Evolutionary conservation across 2,797 vertebrate species (phyloP).

Genomic region (Carduelis carduelis): DNA sequence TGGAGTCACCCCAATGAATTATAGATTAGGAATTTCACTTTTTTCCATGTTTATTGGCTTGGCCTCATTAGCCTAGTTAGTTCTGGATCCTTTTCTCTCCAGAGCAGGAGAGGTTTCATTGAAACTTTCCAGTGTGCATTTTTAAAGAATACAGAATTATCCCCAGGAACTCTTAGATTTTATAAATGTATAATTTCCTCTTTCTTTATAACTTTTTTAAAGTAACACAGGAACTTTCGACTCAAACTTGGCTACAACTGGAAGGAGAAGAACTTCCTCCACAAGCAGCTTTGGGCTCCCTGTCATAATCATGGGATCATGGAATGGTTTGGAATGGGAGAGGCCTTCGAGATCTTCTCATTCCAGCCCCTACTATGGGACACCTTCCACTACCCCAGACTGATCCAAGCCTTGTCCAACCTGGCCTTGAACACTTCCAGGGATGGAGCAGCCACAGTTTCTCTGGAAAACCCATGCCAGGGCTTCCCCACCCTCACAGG

Average conservation of each 20-base stretch:
- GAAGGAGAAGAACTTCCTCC: neutral
- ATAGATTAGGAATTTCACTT: neutral
- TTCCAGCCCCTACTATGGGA: neutral
- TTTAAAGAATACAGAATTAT: neutral
- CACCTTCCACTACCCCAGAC: neutral
- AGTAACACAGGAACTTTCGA: neutral
- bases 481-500: accelerated
- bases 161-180: neutral
- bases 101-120: neutral
- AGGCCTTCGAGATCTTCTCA: neutral
- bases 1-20: neutral
- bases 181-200: neutral
- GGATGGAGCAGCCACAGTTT: neutral
- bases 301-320: neutral
- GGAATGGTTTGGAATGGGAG: neutral
- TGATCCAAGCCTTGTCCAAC: accelerated
- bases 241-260: neutral
- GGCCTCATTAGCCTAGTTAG: neutral
- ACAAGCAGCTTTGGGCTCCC: neutral
- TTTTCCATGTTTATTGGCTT: neutral
- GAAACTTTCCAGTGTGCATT: neutral
- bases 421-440: neutral
- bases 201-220: neutral
- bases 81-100: neutral
- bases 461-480: accelerated